A percentile compares a stretch with the other conserved stretches of the same genome.
Evolutionary conservation across 2,888 invertebrate species (phyloP).

Genomic region (Agrenia bidenticulata): DNA sequence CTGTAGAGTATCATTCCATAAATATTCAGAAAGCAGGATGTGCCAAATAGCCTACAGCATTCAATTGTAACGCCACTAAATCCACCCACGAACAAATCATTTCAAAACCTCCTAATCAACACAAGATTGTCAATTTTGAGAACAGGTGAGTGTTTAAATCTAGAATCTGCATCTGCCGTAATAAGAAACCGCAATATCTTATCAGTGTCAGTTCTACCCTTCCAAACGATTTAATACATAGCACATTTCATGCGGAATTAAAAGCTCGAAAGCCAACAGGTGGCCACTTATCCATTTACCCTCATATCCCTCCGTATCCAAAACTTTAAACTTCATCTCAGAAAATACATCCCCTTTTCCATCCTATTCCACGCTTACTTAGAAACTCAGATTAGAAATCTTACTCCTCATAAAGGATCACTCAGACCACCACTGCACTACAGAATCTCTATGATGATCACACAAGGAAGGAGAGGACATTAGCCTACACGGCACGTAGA

Average conservation of each 20-base stretch:
- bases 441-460: background rate
- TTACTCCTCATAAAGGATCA: no score
- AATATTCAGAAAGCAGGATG: background rate
- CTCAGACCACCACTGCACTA: background rate
- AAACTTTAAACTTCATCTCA: background rate
- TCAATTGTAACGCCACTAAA: background rate
- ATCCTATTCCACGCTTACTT: background rate
- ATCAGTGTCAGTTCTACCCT: no score
- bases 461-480: conserved; percentile 2
- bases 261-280: no score
- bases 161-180: no score
- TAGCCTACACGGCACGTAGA: conserved; percentile 6
- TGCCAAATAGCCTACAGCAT: background rate
- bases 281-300: no score
- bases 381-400: no score
- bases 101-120: background rate
- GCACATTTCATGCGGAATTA: no score
- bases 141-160: no score
- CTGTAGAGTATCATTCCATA: background rate
- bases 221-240: no score
- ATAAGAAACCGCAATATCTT: no score
- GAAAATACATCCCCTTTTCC: background rate
- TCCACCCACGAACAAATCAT: background rate
- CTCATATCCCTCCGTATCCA: no score
- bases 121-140: no score